Conservation (phyloP, 1,140 invertebrate genomes). For the Drosophila subobscura region DNA sequence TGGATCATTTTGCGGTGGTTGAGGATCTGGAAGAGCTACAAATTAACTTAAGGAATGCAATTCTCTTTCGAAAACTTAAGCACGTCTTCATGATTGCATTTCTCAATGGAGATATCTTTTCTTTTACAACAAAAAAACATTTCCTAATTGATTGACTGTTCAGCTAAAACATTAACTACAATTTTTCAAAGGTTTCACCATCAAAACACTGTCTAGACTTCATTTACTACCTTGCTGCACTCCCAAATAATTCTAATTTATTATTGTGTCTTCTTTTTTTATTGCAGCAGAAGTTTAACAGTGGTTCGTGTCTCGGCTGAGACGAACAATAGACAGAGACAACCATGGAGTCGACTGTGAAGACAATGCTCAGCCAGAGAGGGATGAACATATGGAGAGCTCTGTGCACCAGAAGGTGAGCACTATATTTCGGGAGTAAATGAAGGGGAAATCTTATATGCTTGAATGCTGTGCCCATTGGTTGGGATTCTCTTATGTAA, state of each 20-base stretch:
- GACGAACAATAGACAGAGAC: conserved; percentile 4
- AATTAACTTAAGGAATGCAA: no score
- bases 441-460: conserved; percentile 60
- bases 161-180: no score
- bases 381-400: not conserved
- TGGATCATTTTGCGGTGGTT: conserved; percentile 13
- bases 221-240: conserved; percentile 10
- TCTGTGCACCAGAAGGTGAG: conserved; percentile 8
- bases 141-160: no score
- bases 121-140: no score
- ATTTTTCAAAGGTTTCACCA: not conserved
- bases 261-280: not conserved
- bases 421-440: not conserved
- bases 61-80: no score
- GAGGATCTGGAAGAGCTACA: not conserved
- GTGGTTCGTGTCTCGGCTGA: conserved; percentile 53
- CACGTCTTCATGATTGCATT: no score
- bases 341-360: not conserved
- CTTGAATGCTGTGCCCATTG: conserved; percentile 11
- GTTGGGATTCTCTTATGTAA: conserved; percentile 25
- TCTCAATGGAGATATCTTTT: no score
- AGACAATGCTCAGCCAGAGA: not conserved
- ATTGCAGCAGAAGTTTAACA: conserved; percentile 29
- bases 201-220: conserved; percentile 16
- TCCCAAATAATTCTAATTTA: conserved; percentile 15